These are phyloP conservation scores for Phthorimaea operculella DNA, from an alignment of 1,140 invertebrate species.

Conservation along the genomic window DNA sequence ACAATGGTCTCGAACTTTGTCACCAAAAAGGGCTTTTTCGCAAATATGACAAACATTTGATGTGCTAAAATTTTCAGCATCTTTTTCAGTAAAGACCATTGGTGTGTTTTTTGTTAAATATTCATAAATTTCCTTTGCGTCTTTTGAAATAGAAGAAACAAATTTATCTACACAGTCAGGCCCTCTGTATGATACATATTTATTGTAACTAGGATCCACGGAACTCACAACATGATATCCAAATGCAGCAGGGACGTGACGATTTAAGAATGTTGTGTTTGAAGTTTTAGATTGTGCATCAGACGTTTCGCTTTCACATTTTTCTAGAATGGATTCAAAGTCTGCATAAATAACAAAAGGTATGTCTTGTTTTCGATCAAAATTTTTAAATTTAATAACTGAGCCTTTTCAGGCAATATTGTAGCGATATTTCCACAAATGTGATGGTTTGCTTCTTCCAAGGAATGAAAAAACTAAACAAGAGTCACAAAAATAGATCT, in stretches of 20 bases:
- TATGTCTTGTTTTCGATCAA: conserved; percentile 22
- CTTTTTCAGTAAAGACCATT: conserved; percentile 4
- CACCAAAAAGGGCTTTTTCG: conserved; percentile 6
- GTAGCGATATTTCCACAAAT: conserved; percentile 20
- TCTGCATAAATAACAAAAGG: conserved; percentile 42
- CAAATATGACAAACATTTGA: conserved; percentile 7
- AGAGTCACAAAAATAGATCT: conserved; percentile 26
- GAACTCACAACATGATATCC: conserved; percentile 6
- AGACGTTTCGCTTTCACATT: background rate
- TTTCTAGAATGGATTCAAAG: conserved; percentile 38
- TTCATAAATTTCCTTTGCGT: conserved; percentile 5
- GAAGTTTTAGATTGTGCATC: background rate
- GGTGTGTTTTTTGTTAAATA: background rate
- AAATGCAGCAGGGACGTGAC: conserved; percentile 9
- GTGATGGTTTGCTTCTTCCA: conserved; percentile 22
- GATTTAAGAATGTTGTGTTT: background rate
- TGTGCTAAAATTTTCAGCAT: background rate
- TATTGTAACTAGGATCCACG: background rate
- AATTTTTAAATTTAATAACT: conserved; percentile 29
- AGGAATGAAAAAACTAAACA: conserved; percentile 23
- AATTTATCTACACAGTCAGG: conserved; percentile 5
- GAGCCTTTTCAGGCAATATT: conserved; percentile 20
- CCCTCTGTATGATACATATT: conserved; percentile 6
- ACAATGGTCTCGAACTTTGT: conserved; percentile 15
- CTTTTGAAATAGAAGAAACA: background rate